Base-by-base conservation (phyloP, 53 echinoderm and acorn worm genomes). In the Echinarachnius parma region DNA sequence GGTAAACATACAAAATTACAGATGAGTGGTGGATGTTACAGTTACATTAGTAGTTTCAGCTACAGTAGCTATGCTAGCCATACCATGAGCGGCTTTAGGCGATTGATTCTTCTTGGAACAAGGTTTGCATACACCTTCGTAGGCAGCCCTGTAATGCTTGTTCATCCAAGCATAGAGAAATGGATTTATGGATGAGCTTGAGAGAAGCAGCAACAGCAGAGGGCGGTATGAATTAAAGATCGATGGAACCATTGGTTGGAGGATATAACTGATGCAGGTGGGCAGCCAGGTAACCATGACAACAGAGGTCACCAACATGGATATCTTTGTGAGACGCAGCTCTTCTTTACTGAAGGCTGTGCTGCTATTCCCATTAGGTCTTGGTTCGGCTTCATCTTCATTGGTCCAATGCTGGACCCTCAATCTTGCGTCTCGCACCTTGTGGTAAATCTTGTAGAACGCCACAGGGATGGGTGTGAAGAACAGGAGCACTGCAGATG, bases 131-230 rank as follows among this genome's bases (percentile, higher is more conserved):
- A 87, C 75, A 32, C 53, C 59, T 59, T 74, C 72, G 53, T 82
- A 87, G 1, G 82, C 87, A 13, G 69, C 16, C 16, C 87, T 34
- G 53, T 83, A 87, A 35, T 82, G 78, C 30, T 35, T 82, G 34
- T 87, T 87, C 74, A 87, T 34, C 60, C 80, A 78, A 0, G 83
- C 88, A 53, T 92, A 88, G 33, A 92, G 68, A 80, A 79, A 92
- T 5, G 92, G 88, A 54, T 92, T 92, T 1, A 92, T 46, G 3
- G 88, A 78, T 16, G 92, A 92, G 36, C 85, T 88, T 23, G 82
- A 80, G 26, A 81, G 80, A 4, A 88, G 57, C 1, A 92, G 79
- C 24, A 88, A 7, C 24, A 77, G 65, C 3, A 78, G 65, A 16
- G 65, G 62, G 44, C 84, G 78, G 55, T 85, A 69, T 0, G 13